These are phyloP conservation scores for Ormyrus thymus DNA, from an alignment of 2,888 invertebrate genomes.

Conservation along the genomic window DNA sequence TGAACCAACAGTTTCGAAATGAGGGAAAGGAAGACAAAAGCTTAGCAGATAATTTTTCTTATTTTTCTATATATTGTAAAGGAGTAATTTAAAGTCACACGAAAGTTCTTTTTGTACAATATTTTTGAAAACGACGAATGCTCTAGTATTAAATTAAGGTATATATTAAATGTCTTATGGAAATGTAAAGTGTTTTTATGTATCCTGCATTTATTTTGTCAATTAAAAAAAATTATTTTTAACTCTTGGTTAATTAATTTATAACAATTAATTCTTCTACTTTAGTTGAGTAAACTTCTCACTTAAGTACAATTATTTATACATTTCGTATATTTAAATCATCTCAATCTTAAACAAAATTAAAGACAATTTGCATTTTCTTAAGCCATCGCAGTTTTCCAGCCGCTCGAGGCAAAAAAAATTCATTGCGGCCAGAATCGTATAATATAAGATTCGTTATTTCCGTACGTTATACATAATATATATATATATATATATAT, in stretches of 20 bases:
- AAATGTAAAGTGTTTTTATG: conserved; percentile 14
- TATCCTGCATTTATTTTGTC: neutral
- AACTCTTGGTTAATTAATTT: neutral
- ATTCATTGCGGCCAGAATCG: conserved; percentile 41
- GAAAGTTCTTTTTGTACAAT: conserved; percentile 37
- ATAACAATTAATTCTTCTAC: neutral
- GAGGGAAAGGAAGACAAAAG: conserved; percentile 2
- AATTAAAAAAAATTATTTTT: neutral
- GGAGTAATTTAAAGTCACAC: neutral
- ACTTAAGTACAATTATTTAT: no score
- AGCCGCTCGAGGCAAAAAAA: conserved; percentile 8
- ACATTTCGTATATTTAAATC: no score
- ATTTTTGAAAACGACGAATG: conserved; percentile 28
- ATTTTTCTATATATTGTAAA: conserved; percentile 20
- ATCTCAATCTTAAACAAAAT: no score
- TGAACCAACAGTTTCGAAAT: neutral
- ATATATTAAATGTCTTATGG: conserved; percentile 6
- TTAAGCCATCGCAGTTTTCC: conserved; percentile 28
- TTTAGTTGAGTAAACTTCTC: no score
- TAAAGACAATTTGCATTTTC: conserved; percentile 1
- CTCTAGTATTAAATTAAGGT: conserved; percentile 12
- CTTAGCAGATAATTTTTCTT: conserved; percentile 6
- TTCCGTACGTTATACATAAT: conserved; percentile 45
- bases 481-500: conserved; percentile 30
- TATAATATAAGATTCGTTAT: conserved; percentile 22